Base-by-base conservation (phyloP, 2,888 invertebrate genomes). In the Ennomos quercinarius region DNA sequence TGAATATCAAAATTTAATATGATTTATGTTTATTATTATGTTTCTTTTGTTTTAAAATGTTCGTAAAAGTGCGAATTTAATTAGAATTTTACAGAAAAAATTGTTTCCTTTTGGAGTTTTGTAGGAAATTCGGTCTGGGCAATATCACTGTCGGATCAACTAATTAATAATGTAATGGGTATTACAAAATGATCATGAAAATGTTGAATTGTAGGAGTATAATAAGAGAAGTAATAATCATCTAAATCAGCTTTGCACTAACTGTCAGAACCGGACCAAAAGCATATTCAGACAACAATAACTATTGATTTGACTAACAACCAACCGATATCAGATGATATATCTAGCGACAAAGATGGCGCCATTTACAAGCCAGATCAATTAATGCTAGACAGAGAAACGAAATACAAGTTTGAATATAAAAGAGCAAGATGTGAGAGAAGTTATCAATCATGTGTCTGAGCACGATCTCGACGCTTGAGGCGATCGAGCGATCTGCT, bases 381-480 rank as follows among this genome's bases (percentile, higher is more conserved):
- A 91, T 91, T 91, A 91, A 89, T 86, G 86, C 77, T 47, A 77
- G 74, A 90, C 43, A 68, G 80, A 77, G 83, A 87, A 39, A 63
- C 63, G 34, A 64, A 10, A 76, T 76, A 70, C 11, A 34, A 10
- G 63, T 68, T n/a, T 10, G 37, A 34, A 64, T 36, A 72, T 57
- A 50, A 61, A 77, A 85, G 70, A 67, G 81, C 49, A 59, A 80
- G 86, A 84, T 64, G 65, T 67, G 67, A 62, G 72, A 71, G 62
- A 66, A 81, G 89, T 87, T 91, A 92, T 92, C 91, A 91, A 92
- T 92, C 92, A 91, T 79, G 82, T 83, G 87, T 84, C 86, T 78
- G 88, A 87, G 85, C 89, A 86, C 85, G 86, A 87, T 86, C 78
- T 80, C 73, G 77, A 76, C 76, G 91, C 91, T 81, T 63, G 81